Evolutionary conservation across 2,113 vertebrate species (phyloP).

Genomic region (Bettongia penicillata): DNA sequence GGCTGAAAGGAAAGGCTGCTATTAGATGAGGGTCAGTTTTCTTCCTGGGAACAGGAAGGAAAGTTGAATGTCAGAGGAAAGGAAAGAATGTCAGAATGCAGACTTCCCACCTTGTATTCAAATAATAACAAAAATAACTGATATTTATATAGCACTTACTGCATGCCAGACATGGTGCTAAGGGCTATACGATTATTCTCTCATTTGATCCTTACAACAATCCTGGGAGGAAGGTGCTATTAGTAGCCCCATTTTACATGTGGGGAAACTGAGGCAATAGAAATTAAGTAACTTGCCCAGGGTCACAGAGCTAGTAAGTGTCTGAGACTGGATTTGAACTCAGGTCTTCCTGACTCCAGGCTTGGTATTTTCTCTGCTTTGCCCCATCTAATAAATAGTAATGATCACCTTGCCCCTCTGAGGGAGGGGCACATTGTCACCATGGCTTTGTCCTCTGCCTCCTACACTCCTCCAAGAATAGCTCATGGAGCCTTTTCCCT

Average conservation of each 20-base stretch:
- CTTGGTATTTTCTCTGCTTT: neutral
- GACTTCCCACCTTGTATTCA: neutral
- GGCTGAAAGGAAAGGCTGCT: neutral
- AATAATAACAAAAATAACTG: neutral
- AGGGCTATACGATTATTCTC: neutral
- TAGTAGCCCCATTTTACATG: neutral
- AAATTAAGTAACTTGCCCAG: neutral
- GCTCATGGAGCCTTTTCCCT: neutral
- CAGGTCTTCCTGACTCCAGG: neutral
- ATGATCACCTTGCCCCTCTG: neutral
- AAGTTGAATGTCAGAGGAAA: constrained; percentile 41
- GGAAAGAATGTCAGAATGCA: neutral
- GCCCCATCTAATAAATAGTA: neutral
- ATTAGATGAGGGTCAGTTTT: constrained; percentile 14
- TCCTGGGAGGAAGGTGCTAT: neutral
- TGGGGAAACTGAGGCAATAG: neutral
- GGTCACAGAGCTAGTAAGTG: neutral
- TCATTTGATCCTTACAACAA: neutral
- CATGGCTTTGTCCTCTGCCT: neutral
- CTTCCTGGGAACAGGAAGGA: neutral
- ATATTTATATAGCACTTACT: neutral
- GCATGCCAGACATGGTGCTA: neutral
- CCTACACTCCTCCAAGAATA: neutral
- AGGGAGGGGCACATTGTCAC: neutral
- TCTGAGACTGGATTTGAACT: neutral